phyloP scores from a whole-genome alignment of 2,888 invertebrate species.

The Scotopteryx bipunctaria region DNA sequence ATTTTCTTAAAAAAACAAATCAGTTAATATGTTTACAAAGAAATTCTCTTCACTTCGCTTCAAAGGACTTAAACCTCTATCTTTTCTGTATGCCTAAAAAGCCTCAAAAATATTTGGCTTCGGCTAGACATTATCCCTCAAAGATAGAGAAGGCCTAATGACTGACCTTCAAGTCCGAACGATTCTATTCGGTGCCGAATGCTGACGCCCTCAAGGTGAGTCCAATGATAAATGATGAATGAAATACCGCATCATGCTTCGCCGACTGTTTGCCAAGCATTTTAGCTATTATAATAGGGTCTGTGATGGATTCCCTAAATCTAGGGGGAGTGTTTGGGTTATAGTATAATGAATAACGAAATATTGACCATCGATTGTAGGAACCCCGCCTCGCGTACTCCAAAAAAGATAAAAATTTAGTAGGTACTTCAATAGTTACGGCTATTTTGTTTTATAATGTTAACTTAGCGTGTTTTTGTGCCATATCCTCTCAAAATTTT shows the following conservation, averaged over 20 bases:
- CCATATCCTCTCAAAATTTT: too few relatives aligned
- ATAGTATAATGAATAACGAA: background rate
- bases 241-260: conserved; percentile 25
- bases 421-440: background rate
- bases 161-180: conserved; percentile 14
- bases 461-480: background rate
- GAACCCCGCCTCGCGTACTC: background rate
- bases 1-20: too few relatives aligned
- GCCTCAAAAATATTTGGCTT: background rate
- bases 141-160: conserved; percentile 19
- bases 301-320: too few relatives aligned
- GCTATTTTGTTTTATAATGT: background rate
- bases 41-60: too few relatives aligned
- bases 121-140: conserved; percentile 12
- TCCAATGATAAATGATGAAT: conserved; percentile 33
- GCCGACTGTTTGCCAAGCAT: conserved; percentile 21
- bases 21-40: too few relatives aligned
- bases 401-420: background rate
- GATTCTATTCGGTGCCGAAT: conserved; percentile 8
- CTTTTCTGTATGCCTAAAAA: background rate
- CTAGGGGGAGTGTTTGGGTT: too few relatives aligned
- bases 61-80: too few relatives aligned
- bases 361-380: background rate
- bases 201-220: conserved; percentile 33
- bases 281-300: conserved; percentile 1